Percentiles rank a stretch among this genome's conserved stretches.
phyloP scores from a whole-genome alignment of 2,888 invertebrate species.

The Synanthedon formicaeformis region DNA sequence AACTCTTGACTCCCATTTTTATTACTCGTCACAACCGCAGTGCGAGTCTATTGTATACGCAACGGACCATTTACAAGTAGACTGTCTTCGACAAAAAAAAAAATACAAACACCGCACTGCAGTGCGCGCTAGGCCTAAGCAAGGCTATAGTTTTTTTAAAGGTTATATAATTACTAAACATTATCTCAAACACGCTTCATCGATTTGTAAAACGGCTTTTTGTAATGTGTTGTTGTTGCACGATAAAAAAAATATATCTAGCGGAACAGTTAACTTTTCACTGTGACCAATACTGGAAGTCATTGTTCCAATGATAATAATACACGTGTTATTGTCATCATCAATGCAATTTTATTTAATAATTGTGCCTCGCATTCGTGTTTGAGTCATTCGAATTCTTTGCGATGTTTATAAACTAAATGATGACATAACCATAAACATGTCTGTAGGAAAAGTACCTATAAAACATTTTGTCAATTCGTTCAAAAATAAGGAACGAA shows the following conservation, averaged over 20 bases:
- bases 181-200: neutral
- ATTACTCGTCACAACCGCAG: constrained; percentile 10
- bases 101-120: too few relatives aligned
- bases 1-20: constrained; percentile 15
- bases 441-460: neutral
- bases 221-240: neutral
- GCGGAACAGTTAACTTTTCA: neutral
- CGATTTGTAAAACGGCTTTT: neutral
- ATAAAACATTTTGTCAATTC: neutral
- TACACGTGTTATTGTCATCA: neutral
- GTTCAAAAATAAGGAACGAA: neutral
- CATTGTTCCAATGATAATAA: neutral
- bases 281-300: neutral
- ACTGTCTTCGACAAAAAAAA: too few relatives aligned
- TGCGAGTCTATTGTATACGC: neutral
- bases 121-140: neutral
- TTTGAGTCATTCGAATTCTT: neutral
- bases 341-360: neutral
- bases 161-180: neutral
- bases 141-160: neutral
- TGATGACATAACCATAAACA: neutral
- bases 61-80: neutral
- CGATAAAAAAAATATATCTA: neutral
- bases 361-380: neutral
- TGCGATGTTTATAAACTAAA: neutral